phyloP scores from a whole-genome alignment of 2,797 vertebrate genomes.

The Sciurus vulgaris region DNA sequence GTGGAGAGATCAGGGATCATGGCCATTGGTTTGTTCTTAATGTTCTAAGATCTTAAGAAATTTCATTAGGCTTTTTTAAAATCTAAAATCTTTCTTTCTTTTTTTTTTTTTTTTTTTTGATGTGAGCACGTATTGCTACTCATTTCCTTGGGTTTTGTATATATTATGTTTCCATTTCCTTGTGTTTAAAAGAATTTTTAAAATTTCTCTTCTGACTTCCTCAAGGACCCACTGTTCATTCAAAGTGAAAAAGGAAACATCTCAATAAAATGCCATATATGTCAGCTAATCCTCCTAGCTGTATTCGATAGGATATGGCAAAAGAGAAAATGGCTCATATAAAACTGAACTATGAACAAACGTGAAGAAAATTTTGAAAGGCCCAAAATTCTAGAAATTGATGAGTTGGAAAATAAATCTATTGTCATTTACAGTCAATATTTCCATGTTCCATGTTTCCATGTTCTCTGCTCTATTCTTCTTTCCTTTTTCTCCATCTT shows the following conservation, averaged over 20 bases:
- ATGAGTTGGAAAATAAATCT: not conserved
- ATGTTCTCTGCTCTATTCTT: not conserved
- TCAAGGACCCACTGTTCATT: too few species aligned
- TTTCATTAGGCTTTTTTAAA: too few species aligned
- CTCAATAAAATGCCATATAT: not conserved
- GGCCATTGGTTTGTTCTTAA: too few species aligned
- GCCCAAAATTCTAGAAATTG: not conserved
- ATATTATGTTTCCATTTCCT: too few species aligned
- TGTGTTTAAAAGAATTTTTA: too few species aligned
- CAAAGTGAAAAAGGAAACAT: not conserved
- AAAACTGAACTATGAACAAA: not conserved
- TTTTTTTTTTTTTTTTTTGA: too few species aligned
- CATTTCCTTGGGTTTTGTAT: too few species aligned
- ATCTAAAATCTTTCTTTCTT: too few species aligned
- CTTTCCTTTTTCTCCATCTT: not conserved
- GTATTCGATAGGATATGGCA: not conserved
- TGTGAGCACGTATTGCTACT: too few species aligned
- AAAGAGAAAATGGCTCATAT: not conserved
- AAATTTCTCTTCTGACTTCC: too few species aligned
- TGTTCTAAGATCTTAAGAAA: too few species aligned
- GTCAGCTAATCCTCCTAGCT: not conserved
- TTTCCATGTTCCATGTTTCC: not conserved
- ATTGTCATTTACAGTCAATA: not conserved
- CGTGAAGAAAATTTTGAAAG: not conserved
- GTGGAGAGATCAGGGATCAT: too few species aligned